A percentile compares a stretch with the other conserved stretches of the same genome.
These are phyloP conservation scores for Drosophila novamexicana DNA, from an alignment of 1,140 invertebrate species.

Conservation along the genomic window DNA sequence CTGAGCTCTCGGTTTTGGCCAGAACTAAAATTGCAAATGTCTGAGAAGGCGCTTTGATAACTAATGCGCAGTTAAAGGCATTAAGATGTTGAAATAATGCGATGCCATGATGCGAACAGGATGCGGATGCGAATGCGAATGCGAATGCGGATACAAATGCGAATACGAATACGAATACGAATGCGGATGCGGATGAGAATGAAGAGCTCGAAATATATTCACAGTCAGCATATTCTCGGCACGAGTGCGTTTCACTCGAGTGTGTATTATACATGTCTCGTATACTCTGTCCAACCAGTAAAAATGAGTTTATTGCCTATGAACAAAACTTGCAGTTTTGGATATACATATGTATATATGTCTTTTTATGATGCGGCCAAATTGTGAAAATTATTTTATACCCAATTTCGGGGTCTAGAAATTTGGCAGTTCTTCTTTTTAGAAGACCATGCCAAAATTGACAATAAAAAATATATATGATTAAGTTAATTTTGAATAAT, in stretches of 20 bases:
- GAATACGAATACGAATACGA: neutral
- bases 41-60: slow-evolving; percentile 21
- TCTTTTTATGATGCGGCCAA: no score
- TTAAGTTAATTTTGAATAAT: no score
- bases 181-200: neutral
- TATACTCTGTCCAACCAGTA: neutral
- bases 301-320: neutral
- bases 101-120: slow-evolving; percentile 13
- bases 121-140: slow-evolving; percentile 1
- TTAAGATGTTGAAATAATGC: slow-evolving; percentile 46
- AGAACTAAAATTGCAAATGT: slow-evolving; percentile 1
- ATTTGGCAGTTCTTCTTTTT: no score
- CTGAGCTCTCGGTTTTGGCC: neutral
- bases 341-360: no score
- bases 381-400: no score
- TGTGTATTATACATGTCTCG: neutral
- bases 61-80: slow-evolving; percentile 51
- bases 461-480: no score
- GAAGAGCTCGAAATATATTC: slow-evolving; percentile 7
- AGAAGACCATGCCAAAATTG: no score
- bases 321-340: no score
- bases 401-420: no score
- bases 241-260: neutral
- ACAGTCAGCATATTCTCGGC: slow-evolving; percentile 11
- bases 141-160: neutral